Conservation (phyloP, 2,113 vertebrate species). For the Larimichthys polyactis region DNA sequence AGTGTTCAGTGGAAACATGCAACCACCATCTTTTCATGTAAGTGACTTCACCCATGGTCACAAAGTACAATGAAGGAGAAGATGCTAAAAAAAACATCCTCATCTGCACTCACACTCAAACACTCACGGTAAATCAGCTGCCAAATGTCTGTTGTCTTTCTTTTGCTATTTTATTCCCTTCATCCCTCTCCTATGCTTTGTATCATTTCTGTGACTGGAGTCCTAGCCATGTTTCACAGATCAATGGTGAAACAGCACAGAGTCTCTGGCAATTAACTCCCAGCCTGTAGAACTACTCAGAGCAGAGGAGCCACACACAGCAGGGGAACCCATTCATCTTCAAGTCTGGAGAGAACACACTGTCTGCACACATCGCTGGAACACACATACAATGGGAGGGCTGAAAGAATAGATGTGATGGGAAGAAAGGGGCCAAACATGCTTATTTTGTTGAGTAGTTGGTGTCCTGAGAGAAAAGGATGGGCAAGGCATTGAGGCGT, state of each 20-base stretch:
- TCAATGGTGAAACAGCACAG: slow-evolving; percentile 46
- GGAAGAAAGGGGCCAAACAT: background rate
- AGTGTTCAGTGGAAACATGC: background rate
- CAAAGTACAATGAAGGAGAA: background rate
- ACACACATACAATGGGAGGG: slow-evolving; percentile 5
- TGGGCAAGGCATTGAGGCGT: background rate
- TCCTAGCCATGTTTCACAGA: slow-evolving; percentile 37
- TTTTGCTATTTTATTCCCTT: slow-evolving; percentile 11
- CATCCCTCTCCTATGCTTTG: background rate
- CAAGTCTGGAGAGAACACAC: slow-evolving; percentile 33
- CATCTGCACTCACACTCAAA: background rate
- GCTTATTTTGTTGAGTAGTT: background rate
- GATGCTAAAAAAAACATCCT: background rate
- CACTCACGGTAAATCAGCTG: slow-evolving; percentile 15
- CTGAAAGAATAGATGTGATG: background rate
- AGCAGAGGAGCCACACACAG: slow-evolving; percentile 43
- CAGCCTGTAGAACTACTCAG: slow-evolving; percentile 44
- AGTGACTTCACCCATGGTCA: background rate
- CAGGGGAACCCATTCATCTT: slow-evolving; percentile 58
- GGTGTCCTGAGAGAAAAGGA: background rate
- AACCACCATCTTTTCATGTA: background rate
- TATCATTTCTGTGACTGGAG: slow-evolving; percentile 21
- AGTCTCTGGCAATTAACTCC: slow-evolving; percentile 67
- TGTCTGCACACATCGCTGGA: slow-evolving; percentile 8
- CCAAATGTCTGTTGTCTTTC: slow-evolving; percentile 7